Conservation (phyloP, 2,113 vertebrate species). For the Pyxicephalus adspersus region DNA sequence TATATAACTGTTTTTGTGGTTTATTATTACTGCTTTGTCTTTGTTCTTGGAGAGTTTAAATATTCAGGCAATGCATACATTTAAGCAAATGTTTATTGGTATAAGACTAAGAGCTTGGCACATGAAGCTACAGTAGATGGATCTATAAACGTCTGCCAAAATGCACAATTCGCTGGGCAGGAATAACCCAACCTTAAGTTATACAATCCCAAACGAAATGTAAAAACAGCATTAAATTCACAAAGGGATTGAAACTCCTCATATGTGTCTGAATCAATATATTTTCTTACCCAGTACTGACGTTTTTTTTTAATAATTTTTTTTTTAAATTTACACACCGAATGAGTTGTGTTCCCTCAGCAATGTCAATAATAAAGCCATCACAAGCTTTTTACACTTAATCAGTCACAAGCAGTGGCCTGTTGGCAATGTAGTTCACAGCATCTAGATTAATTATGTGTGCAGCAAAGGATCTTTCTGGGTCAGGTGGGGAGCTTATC, state of each 20-base stretch:
- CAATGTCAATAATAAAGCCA: conserved; percentile 50
- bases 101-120: too few species aligned
- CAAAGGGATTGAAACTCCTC: conserved; percentile 31
- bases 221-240: conserved; percentile 23
- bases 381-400: conserved; percentile 53
- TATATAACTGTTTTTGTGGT: too few species aligned
- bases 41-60: too few species aligned
- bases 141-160: neutral
- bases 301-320: too few species aligned
- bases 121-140: neutral
- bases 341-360: conserved; percentile 52
- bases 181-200: neutral
- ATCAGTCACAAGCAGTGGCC: conserved; percentile 52
- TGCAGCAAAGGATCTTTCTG: conserved; percentile 53
- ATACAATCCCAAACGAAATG: conserved; percentile 18
- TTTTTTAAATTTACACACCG: conserved; percentile 23
- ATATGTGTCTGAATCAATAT: conserved; percentile 46
- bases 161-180: neutral
- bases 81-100: too few species aligned
- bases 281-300: conserved; percentile 12
- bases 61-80: too few species aligned
- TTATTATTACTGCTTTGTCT: too few species aligned
- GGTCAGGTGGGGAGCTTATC: conserved; percentile 56
- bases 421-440: conserved; percentile 48
- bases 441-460: conserved; percentile 55